These are phyloP conservation scores for Belonocnema kinseyi DNA, from an alignment of 1,140 invertebrate genomes.

Conservation along the genomic window DNA sequence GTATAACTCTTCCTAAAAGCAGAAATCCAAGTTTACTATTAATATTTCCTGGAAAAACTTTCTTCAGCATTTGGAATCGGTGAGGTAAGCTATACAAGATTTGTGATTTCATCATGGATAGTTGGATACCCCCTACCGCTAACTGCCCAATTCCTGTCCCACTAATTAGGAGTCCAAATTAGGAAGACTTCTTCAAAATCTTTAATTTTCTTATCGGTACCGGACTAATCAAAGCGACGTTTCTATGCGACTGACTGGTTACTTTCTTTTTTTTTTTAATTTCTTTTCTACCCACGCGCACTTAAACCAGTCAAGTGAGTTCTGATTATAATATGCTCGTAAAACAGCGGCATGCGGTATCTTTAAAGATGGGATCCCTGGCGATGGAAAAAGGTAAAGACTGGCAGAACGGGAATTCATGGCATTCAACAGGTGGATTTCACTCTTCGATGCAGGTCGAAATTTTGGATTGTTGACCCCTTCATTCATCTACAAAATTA, in stretches of 20 bases:
- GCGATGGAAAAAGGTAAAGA: slow-evolving; percentile 33
- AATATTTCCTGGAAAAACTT: too few species aligned
- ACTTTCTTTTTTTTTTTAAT: neutral
- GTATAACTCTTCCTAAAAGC: too few species aligned
- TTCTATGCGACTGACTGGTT: slow-evolving; percentile 9
- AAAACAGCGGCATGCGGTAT: slow-evolving; percentile 53
- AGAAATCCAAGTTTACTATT: too few species aligned
- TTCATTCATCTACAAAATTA: slow-evolving; percentile 28
- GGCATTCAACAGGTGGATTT: slow-evolving; percentile 49
- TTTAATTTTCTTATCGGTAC: slow-evolving; percentile 1
- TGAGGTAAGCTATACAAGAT: neutral
- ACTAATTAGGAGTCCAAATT: slow-evolving; percentile 1
- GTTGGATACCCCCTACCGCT: neutral
- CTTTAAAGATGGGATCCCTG: slow-evolving; percentile 38
- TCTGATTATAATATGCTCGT: slow-evolving; percentile 56
- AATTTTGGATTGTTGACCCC: slow-evolving; percentile 18
- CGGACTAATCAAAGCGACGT: slow-evolving; percentile 14
- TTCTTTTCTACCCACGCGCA: slow-evolving; percentile 17
- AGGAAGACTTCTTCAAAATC: neutral
- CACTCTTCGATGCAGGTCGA: slow-evolving; percentile 39
- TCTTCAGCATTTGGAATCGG: too few species aligned
- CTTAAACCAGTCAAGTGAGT: slow-evolving; percentile 45
- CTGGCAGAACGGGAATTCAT: slow-evolving; percentile 43
- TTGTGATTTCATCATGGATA: neutral
- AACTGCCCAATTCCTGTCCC: neutral